Evolutionary conservation across 2,113 vertebrate species (phyloP).

Genomic region (Girardinichthys multiradiatus): DNA sequence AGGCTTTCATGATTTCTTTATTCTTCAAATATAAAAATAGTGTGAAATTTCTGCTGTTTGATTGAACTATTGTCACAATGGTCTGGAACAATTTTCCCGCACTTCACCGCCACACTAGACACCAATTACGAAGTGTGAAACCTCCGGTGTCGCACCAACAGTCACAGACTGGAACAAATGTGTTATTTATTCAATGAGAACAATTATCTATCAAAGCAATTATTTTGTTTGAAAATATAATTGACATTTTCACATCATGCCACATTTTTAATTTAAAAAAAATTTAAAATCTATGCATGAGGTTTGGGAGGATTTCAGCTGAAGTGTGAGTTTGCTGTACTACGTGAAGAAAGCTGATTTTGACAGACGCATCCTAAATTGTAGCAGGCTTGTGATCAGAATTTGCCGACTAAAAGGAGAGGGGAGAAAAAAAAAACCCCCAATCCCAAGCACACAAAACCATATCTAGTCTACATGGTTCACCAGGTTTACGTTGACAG

Average conservation of each 20-base stretch:
- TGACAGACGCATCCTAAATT: background rate
- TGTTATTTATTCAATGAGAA: background rate
- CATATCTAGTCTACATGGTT: background rate
- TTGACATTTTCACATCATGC: background rate
- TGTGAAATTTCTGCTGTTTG: background rate
- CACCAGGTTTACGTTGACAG: no score
- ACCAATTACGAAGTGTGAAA: background rate
- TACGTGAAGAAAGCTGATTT: background rate
- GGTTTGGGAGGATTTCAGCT: background rate
- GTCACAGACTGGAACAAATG: no score
- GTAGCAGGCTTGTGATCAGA: no score
- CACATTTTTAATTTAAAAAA: background rate
- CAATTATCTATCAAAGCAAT: constrained; percentile 6
- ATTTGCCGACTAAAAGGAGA: background rate
- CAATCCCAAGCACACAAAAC: no score
- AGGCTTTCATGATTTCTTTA: background rate
- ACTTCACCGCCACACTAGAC: background rate
- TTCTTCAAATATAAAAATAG: background rate
- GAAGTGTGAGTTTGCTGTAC: background rate
- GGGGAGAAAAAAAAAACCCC: background rate
- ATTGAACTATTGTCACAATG: background rate
- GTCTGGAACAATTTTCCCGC: background rate
- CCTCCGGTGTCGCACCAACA: background rate
- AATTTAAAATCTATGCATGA: background rate
- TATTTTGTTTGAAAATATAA: background rate